A percentile compares a stretch with the other conserved stretches of the same genome.
phyloP scores from a whole-genome alignment of 2,888 invertebrate genomes.

The Synanthedon tipuliformis region DNA sequence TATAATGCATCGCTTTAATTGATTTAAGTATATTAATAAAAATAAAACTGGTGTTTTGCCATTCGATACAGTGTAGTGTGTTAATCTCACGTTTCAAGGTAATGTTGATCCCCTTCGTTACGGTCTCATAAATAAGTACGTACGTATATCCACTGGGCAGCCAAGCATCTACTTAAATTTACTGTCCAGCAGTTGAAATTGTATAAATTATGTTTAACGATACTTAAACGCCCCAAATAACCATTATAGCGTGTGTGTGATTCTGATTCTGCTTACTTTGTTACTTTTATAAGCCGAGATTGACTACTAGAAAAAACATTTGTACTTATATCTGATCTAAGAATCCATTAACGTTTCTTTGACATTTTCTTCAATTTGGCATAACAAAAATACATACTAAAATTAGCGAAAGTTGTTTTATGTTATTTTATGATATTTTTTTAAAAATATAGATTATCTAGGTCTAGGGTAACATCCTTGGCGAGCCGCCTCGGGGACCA shows the following conservation, averaged over 20 bases:
- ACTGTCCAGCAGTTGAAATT: background rate
- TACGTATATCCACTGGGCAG: background rate
- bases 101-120: constrained; percentile 37
- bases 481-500: too few relatives aligned
- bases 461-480: too few relatives aligned
- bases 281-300: background rate
- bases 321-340: too few relatives aligned
- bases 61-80: constrained; percentile 21
- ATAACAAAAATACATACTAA: too few relatives aligned
- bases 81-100: constrained; percentile 29
- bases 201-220: background rate
- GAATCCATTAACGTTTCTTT: too few relatives aligned
- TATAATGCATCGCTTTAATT: background rate
- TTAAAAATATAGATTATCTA: too few relatives aligned
- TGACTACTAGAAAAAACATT: too few relatives aligned
- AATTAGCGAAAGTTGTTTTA: too few relatives aligned
- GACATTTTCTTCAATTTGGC: too few relatives aligned
- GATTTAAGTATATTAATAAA: background rate
- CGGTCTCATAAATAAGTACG: constrained; percentile 27
- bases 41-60: constrained; percentile 19
- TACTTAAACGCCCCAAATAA: background rate
- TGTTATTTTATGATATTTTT: too few relatives aligned
- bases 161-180: background rate
- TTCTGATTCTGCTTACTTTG: background rate
- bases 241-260: background rate